Evolutionary conservation across 64 coral and sea anemone species (phyloP), one percentile per base, ranked within the genome.

Genomic region (Anthopleura sola): DNA sequence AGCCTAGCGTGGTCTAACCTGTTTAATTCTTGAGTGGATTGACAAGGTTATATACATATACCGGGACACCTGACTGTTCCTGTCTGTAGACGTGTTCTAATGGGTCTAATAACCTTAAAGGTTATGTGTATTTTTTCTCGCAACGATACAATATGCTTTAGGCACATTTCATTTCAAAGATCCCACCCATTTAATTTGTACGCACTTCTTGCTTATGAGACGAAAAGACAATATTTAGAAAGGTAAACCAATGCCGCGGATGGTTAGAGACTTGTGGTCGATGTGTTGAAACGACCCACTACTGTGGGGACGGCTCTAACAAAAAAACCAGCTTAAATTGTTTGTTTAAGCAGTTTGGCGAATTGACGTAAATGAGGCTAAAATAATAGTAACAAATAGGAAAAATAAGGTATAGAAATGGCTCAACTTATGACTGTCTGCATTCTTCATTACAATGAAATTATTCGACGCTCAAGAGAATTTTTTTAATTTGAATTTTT

Each of bases 121-220:
- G 24, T 26, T 62, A n/a, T 23, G 50, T 62, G 18, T 58, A 57
- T 62, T n/a, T 62, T 62, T 62, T 62, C 58, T n/a, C 55, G 7
- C n/a, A 26, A 62, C 11, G 58, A 62, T 26, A 26, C 21, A 62
- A 26, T 26, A 62, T n/a, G 23, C 58, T 62, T 62, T n/a, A 62
- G 58, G 58, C 76, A 48, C 23, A 48, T 79, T 79, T 79, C 44
- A 48, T 38, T 79, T n/a, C 19, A 21, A 79, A 79, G 76, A 38
- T 79, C 34, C 20, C 76, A 78, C 75, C 75, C 19, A 18, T 5
- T n/a, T 44, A 39, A 62, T 62, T 62, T 62, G 58, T 26, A 62
- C 23, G 18, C 74, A 40, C 34, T 8, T 28, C 2, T 39, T 37
- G 31, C 4, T 79, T n/a, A 21, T 37, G 75, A 77, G 15, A 28